Base-by-base conservation (phyloP, 1,140 invertebrate species). In the Oryctes rhinoceros region DNA sequence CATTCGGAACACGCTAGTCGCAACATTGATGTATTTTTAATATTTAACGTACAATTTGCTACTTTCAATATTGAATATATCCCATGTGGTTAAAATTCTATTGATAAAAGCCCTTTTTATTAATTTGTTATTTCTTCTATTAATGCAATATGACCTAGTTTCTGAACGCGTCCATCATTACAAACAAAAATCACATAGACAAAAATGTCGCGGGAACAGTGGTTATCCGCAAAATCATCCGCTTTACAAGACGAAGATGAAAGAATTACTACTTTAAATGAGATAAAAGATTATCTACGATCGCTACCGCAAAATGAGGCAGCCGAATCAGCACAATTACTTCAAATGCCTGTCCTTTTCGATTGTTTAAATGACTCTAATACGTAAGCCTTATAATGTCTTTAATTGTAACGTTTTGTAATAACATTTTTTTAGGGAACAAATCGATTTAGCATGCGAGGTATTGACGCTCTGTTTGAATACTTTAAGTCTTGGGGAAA, bases 381-480 rank as follows among this genome's bases (percentile, higher is more conserved):
- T 82, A 80, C 82, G 87, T 88, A 85, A 86, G 85, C 85, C n/a
- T 35, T 48, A 59, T 81, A 81, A 81, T 75, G 13, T 47, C 24
- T 80, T 80, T 0, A 65, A 67, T 78, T 59, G 30, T 11, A 65
- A 67, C 79, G 82, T 53, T 4, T 1, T 35, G 10, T 24, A 0
- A 15, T 24, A 2, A 4, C 5, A 18, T 59, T 5, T 86, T n/a
- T 87, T 85, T 80, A 91, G 90, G 77, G 85, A 88, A 82, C 88
- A 91, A 83, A 84, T 89, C 3, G 88, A 90, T 80, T 84, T 91
- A 79, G 89, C 91, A n/a, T 90, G 89, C 82, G 91, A 92, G 83
- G 89, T 92, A 11, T 82, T 93, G 13, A 87, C 89, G 53, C 82
- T 89, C 78, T 92, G 90, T 83, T 89, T 92, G 84, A 85, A 89